Conservation (phyloP, 2,888 invertebrate genomes). For the Tetramorium bicarinatum region DNA sequence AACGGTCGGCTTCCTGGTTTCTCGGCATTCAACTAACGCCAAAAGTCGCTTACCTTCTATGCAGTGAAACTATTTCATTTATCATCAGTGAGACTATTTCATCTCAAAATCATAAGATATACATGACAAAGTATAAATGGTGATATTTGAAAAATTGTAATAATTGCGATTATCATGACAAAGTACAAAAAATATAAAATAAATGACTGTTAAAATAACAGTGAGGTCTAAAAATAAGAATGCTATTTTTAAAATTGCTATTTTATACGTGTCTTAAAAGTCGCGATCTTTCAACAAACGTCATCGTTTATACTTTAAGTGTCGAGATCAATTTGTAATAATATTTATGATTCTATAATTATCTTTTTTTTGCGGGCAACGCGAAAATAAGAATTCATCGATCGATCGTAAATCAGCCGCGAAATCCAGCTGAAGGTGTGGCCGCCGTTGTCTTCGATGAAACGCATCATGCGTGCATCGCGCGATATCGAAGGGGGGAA, state of each 20-base stretch:
- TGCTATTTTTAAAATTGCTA: background rate
- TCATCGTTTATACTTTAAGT: background rate
- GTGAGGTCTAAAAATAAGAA: background rate
- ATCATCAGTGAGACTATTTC: background rate
- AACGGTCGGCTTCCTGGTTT: background rate
- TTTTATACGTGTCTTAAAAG: background rate
- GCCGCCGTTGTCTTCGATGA: constrained; percentile 61
- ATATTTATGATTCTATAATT: background rate
- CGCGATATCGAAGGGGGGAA: constrained; percentile 70
- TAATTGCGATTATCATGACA: background rate
- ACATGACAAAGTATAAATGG: background rate
- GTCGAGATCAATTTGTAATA: background rate
- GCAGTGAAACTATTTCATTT: background rate
- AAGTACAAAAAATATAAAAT: background rate
- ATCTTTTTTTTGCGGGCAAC: background rate
- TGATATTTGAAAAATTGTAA: background rate
- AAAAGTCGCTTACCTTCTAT: background rate
- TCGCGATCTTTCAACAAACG: background rate
- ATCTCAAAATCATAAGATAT: background rate
- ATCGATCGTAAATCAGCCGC: background rate
- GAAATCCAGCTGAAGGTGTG: constrained; percentile 57
- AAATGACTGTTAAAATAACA: background rate
- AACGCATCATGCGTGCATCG: constrained; percentile 5
- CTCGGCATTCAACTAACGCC: constrained; percentile 6
- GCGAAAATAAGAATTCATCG: background rate